These are phyloP conservation scores for Rhinopomastus cyanomelas DNA, from an alignment of 2,113 vertebrate genomes.

Conservation along the genomic window DNA sequence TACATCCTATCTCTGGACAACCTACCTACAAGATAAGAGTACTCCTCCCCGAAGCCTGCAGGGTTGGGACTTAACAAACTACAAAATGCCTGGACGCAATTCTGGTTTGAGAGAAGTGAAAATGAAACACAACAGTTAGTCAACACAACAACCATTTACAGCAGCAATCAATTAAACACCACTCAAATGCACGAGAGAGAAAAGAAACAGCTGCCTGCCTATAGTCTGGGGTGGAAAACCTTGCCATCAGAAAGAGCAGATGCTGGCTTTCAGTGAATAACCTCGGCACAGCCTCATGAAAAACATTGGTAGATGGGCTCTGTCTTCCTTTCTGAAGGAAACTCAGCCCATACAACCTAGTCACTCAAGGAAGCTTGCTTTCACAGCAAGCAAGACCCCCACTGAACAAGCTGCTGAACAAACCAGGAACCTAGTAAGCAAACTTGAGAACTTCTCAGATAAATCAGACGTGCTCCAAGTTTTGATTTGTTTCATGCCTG, in stretches of 20 bases:
- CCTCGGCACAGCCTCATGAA: neutral
- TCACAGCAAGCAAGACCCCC: neutral
- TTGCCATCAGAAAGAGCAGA: neutral
- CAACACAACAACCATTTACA: constrained; percentile 2
- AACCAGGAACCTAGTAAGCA: neutral
- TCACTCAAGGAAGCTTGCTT: neutral
- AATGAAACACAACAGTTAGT: neutral
- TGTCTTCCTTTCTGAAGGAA: neutral
- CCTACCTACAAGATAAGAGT: neutral
- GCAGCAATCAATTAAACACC: neutral
- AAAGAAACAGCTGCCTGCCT: neutral
- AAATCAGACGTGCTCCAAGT: neutral
- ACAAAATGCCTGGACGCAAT: neutral
- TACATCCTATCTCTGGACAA: neutral
- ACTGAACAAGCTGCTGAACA: neutral
- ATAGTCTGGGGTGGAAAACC: neutral
- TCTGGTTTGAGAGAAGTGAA: neutral
- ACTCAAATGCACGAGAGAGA: constrained; percentile 6
- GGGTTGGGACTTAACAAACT: neutral
- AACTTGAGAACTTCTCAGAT: neutral
- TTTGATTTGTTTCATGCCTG: neutral
- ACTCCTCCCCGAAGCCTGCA: neutral
- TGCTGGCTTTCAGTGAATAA: neutral
- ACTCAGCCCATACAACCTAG: neutral
- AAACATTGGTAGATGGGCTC: neutral